Evolutionary conservation across 2,797 vertebrate species (phyloP).

Genomic region (Spea hammondii): DNA sequence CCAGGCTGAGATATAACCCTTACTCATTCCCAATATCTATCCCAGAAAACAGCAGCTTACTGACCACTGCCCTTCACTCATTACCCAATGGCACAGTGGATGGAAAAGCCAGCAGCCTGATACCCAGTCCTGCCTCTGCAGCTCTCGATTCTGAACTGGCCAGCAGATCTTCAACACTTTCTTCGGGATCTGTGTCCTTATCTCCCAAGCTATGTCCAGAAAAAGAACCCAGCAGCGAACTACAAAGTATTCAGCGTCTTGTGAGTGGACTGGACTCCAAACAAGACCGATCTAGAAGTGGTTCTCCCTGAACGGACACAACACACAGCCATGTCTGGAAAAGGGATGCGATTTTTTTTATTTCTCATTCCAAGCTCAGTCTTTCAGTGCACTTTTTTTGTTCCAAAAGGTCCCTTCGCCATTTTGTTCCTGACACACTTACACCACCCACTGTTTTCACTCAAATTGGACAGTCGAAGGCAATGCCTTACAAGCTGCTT

Average conservation of each 20-base stretch:
- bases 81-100: conserved; percentile 72
- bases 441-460: not conserved
- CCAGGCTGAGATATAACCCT: conserved; percentile 92
- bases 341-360: conserved; percentile 40
- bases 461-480: conserved; percentile 4
- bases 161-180: conserved; percentile 86
- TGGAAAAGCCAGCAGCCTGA: conserved; percentile 72
- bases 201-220: conserved; percentile 86
- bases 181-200: conserved; percentile 83
- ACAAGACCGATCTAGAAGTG: conserved; percentile 85
- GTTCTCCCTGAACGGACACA: conserved; percentile 73
- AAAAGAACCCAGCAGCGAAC: conserved; percentile 87
- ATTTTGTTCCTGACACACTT: conserved; percentile 1
- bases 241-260: conserved; percentile 94
- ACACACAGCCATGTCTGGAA: conserved; percentile 46
- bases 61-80: conserved; percentile 76
- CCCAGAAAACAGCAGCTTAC: conserved; percentile 83
- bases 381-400: conserved; percentile 58
- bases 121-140: conserved; percentile 77
- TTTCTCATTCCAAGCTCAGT: conserved; percentile 54
- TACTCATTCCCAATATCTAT: conserved; percentile 86
- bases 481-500: conserved; percentile 48
- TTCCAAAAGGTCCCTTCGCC: conserved; percentile 16
- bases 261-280: conserved; percentile 92
- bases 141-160: conserved; percentile 89